These are phyloP conservation scores for Chionodraco myersi DNA, from an alignment of 2,113 vertebrate genomes.

Conservation along the genomic window DNA sequence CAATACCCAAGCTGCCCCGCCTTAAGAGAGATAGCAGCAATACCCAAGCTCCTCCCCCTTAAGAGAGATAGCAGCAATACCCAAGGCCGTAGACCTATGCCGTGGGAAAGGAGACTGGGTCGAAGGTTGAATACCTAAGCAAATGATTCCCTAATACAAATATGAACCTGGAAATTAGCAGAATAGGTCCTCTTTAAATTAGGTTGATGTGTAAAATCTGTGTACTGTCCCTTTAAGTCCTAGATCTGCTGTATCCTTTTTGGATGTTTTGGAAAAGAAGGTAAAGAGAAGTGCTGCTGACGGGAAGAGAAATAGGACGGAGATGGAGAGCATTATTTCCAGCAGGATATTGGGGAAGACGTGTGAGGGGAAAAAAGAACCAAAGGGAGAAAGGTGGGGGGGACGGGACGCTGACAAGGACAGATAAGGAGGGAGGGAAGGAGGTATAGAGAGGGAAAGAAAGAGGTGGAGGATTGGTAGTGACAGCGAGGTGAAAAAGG, in stretches of 20 bases:
- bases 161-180: too few relatives aligned
- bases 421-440: constrained; percentile 32
- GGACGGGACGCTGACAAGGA: constrained; percentile 25
- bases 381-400: constrained; percentile 1
- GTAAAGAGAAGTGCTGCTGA: constrained; percentile 13
- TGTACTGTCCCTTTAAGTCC: background rate
- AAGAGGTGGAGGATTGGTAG: constrained; percentile 56
- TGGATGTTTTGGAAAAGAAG: background rate
- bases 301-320: constrained; percentile 9
- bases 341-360: constrained; percentile 30
- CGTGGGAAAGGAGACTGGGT: too few relatives aligned
- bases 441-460: constrained; percentile 8
- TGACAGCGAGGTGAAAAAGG: constrained; percentile 66
- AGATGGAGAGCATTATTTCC: constrained; percentile 30
- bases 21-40: too few relatives aligned
- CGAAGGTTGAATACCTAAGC: too few relatives aligned
- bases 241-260: background rate
- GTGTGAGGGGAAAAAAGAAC: background rate
- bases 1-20: too few relatives aligned
- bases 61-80: too few relatives aligned
- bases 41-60: too few relatives aligned
- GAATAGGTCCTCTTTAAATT: too few relatives aligned
- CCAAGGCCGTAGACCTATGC: too few relatives aligned
- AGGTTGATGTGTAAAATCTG: background rate
- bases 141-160: too few relatives aligned